Evolutionary conservation across 2,797 vertebrate genomes (phyloP).

Genomic region (Microhierax caerulescens): DNA sequence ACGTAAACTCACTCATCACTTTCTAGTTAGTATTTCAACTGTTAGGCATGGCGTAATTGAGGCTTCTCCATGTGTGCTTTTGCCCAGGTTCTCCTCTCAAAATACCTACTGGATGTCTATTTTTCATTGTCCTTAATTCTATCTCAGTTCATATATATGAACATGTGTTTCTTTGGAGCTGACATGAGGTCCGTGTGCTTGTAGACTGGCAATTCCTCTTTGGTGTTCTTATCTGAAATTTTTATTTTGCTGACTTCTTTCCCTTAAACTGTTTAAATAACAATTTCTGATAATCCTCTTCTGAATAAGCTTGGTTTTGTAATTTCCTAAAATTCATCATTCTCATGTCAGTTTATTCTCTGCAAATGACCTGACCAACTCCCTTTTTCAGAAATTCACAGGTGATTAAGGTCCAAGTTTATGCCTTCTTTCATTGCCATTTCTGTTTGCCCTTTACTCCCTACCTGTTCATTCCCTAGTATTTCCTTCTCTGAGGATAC

Average conservation of each 20-base stretch:
- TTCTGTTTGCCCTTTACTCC: neutral
- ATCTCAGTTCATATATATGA: neutral
- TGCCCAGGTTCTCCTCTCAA: neutral
- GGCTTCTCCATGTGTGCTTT: neutral
- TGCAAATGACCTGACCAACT: neutral
- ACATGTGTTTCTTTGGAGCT: neutral
- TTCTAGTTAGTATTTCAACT: neutral
- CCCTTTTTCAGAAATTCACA: neutral
- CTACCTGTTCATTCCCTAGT: neutral
- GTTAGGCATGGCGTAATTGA: neutral
- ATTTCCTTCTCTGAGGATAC: neutral
- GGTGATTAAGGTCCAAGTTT: neutral
- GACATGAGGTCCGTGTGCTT: neutral
- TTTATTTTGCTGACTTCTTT: neutral
- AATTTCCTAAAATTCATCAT: neutral
- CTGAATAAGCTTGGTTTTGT: neutral
- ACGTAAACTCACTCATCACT: neutral
- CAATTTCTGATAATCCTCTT: neutral
- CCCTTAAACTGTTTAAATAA: neutral
- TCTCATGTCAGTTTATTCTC: neutral
- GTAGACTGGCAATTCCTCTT: neutral
- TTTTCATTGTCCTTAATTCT: neutral
- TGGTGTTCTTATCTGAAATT: neutral
- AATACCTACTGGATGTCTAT: neutral
- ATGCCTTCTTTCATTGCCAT: neutral